A percentile compares a stretch with the other conserved stretches of the same genome.
Evolutionary conservation across 2,888 invertebrate species (phyloP).

Genomic region (Cremastinae sp.): DNA sequence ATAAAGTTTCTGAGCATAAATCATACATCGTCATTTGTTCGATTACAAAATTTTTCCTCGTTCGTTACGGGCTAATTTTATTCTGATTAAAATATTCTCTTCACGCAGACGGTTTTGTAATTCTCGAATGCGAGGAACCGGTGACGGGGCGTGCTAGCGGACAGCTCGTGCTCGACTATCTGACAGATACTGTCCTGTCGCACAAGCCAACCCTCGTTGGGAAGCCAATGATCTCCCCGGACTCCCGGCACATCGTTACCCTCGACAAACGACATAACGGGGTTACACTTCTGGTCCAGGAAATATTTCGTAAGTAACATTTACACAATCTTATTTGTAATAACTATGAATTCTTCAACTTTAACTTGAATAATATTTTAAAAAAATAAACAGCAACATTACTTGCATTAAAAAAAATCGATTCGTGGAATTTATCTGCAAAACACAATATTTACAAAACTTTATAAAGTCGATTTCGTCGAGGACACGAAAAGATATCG

Average conservation of each 20-base stretch:
- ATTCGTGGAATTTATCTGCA: too few relatives aligned
- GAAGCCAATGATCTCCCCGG: slow-evolving; percentile 86
- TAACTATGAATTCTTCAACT: too few relatives aligned
- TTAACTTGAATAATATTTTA: too few relatives aligned
- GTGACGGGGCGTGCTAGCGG: slow-evolving; percentile 85
- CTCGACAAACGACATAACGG: slow-evolving; percentile 83
- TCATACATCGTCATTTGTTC: too few relatives aligned
- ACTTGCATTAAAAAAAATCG: too few relatives aligned
- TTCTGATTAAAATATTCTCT: slow-evolving; percentile 32
- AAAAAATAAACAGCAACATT: too few relatives aligned
- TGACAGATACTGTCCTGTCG: slow-evolving; percentile 87
- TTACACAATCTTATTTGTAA: too few relatives aligned
- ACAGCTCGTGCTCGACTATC: slow-evolving; percentile 86
- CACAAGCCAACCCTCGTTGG: slow-evolving; percentile 85
- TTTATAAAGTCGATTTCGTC: too few relatives aligned
- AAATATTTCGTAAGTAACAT: slow-evolving; percentile 83
- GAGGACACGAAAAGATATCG: too few relatives aligned
- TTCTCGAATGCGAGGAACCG: slow-evolving; percentile 87
- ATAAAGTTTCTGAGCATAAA: too few relatives aligned
- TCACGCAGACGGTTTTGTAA: slow-evolving; percentile 85
- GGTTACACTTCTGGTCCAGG: slow-evolving; percentile 85
- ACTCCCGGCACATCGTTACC: slow-evolving; percentile 86
- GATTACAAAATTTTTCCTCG: background rate
- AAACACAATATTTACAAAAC: too few relatives aligned
- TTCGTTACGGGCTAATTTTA: background rate